Evolutionary conservation across 2,797 vertebrate species (phyloP).

Genomic region (Anolis apletophallus): DNA sequence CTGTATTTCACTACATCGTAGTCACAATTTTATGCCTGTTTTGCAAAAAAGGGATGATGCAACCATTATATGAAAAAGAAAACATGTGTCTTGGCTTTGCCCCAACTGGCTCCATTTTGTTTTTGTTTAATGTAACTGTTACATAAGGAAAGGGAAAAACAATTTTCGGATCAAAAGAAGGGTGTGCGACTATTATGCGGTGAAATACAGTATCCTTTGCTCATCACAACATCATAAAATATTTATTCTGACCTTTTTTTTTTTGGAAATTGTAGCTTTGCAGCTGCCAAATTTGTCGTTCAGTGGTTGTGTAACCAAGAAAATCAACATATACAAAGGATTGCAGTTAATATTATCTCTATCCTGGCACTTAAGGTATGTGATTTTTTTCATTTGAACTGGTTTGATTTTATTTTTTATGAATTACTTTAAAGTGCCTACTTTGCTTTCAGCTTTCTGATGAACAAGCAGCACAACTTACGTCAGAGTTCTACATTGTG

Average conservation of each 20-base stretch:
- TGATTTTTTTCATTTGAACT: neutral
- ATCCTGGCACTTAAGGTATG: conserved; percentile 91
- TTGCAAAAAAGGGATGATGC: no score
- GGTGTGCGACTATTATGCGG: no score
- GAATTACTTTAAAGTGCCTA: neutral
- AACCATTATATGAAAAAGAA: no score
- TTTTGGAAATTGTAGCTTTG: conserved; percentile 83
- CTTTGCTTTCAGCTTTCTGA: conserved; percentile 83
- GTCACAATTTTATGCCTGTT: no score
- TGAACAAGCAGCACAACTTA: conserved; percentile 88
- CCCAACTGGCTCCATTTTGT: no score
- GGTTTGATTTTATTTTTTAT: neutral
- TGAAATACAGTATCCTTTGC: neutral
- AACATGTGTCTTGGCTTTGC: no score
- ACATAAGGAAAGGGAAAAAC: no score
- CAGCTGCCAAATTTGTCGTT: conserved; percentile 91
- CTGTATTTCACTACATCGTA: neutral
- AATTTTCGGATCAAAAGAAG: no score
- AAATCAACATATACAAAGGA: conserved; percentile 92
- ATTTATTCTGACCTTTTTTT: neutral
- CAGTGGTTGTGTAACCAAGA: conserved; percentile 92
- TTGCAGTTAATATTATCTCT: conserved; percentile 92
- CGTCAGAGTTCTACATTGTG: conserved; percentile 88
- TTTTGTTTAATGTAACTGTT: no score
- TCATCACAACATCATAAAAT: neutral